Base-by-base conservation (phyloP, 2,888 invertebrate species). In the Stramonita haemastoma region DNA sequence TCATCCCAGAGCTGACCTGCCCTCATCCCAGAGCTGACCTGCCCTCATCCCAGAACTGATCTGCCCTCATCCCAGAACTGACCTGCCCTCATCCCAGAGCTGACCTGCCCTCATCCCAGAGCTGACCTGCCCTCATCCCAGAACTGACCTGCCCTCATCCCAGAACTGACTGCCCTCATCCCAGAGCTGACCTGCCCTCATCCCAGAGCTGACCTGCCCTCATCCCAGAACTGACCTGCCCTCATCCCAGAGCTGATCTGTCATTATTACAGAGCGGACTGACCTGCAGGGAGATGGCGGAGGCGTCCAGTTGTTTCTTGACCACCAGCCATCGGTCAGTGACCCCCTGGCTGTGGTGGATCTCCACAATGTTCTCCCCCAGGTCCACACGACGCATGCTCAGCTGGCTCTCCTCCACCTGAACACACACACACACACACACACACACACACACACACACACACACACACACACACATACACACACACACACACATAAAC, bases 251-350 rank as follows among this genome's bases (percentile, higher is more conserved):
- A n/a, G 66, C 88, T 84, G 86, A 5, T 8, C 46, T 46, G 46
- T 8, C 46, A n/a, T n/a, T n/a, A 46, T 46, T 8, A 46, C 46
- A 17, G 79, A 19, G n/a, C n/a, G n/a, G n/a, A 17, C 81, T 26
- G 22, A 94, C 94, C 93, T 94, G 93, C 32, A 93, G 32, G 13
- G 95, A 95, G 81, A 95, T 93, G 85, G 92, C 90, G 1, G 93
- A 93, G 26, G 95, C 95, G 91, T 95, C 95, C 89, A 95, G 91
- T 85, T 92, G 91, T 89, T 94, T 95, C 91, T 93, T 94, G 19
- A 95, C 91, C 22, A 96, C 95, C 57, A 95, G 93, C 95, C 95
- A 96, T 34, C 93, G 87, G 81, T 95, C 95, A n/a, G 87, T 91
- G 0, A 90, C 91, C 32, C 92, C 90, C 66, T 70, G 46, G 6